These are phyloP conservation scores for Baccha elongata DNA, from an alignment of 2,888 invertebrate species.

Conservation along the genomic window DNA sequence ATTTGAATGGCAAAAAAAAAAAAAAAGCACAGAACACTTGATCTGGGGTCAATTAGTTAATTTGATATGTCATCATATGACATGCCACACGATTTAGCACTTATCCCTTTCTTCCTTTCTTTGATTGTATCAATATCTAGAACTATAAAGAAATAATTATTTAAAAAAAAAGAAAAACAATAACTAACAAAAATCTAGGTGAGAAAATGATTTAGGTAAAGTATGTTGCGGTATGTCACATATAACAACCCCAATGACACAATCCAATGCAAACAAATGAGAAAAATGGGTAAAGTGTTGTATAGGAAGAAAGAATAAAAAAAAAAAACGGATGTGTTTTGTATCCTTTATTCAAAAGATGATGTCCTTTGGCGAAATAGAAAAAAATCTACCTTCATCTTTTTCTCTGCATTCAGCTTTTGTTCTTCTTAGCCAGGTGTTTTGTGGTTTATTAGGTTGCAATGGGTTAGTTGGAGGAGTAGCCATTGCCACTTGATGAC, in stretches of 20 bases:
- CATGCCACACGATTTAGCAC: constrained; percentile 40
- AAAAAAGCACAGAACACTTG: constrained; percentile 4
- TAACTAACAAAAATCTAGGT: constrained; percentile 57
- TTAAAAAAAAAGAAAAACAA: neutral
- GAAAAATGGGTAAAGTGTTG: constrained; percentile 23
- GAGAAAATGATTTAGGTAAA: constrained; percentile 64
- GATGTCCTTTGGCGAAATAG: constrained; percentile 59
- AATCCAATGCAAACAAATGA: constrained; percentile 25
- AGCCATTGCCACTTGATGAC: constrained; percentile 47
- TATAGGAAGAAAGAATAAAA: constrained; percentile 43
- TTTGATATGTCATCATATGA: constrained; percentile 20
- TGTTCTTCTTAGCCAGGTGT: constrained; percentile 2
- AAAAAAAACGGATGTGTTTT: constrained; percentile 56
- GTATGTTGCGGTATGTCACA: constrained; percentile 63
- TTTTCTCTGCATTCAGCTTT: constrained; percentile 23
- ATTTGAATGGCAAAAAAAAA: too few species aligned
- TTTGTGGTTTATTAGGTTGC: constrained; percentile 58
- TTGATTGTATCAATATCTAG: constrained; percentile 45
- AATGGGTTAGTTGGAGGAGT: constrained; percentile 24
- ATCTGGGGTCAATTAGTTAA: constrained; percentile 42
- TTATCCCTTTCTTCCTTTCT: constrained; percentile 37
- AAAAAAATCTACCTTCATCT: constrained; percentile 9
- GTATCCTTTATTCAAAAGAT: constrained; percentile 30
- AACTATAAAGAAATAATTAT: neutral
- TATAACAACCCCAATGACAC: constrained; percentile 24